Conservation (phyloP, 1,140 invertebrate species). For the Drosophila truncata region DNA sequence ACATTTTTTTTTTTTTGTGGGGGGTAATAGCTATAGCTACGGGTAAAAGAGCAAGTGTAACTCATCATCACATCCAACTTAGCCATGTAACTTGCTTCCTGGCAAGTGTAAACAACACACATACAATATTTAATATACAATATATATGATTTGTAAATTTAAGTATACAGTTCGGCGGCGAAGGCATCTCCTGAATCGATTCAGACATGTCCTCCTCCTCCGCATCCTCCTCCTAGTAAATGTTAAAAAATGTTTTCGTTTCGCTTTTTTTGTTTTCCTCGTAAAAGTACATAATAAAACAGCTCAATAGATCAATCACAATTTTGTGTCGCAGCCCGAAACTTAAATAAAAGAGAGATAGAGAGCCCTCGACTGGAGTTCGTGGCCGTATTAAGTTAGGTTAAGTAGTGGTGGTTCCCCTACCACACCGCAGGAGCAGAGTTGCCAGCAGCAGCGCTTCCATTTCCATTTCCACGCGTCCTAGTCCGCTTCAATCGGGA, state of each 20-base stretch:
- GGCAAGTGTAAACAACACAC: conserved; percentile 6
- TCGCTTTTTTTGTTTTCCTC: conserved; percentile 1
- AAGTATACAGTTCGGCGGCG: conserved; percentile 22
- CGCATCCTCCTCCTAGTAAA: conserved; percentile 7
- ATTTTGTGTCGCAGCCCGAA: conserved; percentile 51
- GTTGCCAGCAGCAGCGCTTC: conserved; percentile 11
- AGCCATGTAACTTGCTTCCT: background rate
- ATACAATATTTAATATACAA: background rate
- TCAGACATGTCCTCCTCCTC: conserved; percentile 3
- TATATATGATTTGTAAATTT: conserved; percentile 14
- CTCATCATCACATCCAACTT: conserved; percentile 11
- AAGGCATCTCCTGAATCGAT: background rate
- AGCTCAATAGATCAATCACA: conserved; percentile 66
- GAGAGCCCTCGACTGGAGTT: conserved; percentile 2
- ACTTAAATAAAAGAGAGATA: conserved; percentile 16
- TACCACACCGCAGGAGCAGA: background rate
- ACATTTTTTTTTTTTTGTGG: background rate
- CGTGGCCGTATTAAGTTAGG: conserved; percentile 12
- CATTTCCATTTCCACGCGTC: too few species aligned
- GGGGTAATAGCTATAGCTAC: background rate
- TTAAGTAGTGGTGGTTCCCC: conserved; percentile 12
- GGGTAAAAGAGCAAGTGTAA: background rate
- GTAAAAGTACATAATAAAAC: conserved; percentile 68
- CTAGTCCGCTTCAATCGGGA: background rate
- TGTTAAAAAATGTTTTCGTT: conserved; percentile 8